Conservation (phyloP, 2,113 vertebrate species). For the Elanoides forficatus region DNA sequence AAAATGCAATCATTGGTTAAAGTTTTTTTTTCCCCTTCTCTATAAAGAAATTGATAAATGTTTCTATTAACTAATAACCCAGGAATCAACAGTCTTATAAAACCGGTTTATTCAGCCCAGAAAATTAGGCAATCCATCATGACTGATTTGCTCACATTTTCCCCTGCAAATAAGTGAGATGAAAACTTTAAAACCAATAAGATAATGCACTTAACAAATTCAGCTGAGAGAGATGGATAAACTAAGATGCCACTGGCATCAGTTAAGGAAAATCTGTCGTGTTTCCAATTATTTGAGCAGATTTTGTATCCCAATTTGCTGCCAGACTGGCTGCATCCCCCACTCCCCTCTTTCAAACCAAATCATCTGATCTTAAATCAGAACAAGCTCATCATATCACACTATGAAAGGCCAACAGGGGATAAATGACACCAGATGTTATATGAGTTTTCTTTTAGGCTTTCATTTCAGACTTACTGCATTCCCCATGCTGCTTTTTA, state of each 20-base stretch:
- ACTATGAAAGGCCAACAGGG: slow-evolving; percentile 79
- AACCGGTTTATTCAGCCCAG: slow-evolving; percentile 91
- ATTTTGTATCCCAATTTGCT: slow-evolving; percentile 77
- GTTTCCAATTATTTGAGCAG: slow-evolving; percentile 81
- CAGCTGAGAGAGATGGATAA: slow-evolving; percentile 77
- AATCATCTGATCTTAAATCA: slow-evolving; percentile 83
- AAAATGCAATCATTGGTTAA: slow-evolving; percentile 92
- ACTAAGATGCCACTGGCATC: slow-evolving; percentile 76
- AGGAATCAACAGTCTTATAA: slow-evolving; percentile 97
- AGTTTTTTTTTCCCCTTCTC: slow-evolving; percentile 51
- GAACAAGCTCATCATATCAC: slow-evolving; percentile 81
- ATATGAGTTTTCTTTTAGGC: slow-evolving; percentile 82
- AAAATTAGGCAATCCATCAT: slow-evolving; percentile 99
- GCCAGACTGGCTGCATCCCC: slow-evolving; percentile 71
- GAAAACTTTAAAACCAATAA: slow-evolving; percentile 85
- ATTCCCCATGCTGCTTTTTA: slow-evolving; percentile 81
- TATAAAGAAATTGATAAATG: slow-evolving; percentile 88
- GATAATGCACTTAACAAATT: slow-evolving; percentile 83
- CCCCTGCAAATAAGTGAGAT: slow-evolving; percentile 78
- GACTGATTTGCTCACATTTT: slow-evolving; percentile 92
- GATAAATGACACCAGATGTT: slow-evolving; percentile 84
- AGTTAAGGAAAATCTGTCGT: slow-evolving; percentile 72
- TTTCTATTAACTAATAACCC: slow-evolving; percentile 97
- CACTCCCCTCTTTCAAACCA: slow-evolving; percentile 73
- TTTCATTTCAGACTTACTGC: slow-evolving; percentile 80